Evolutionary conservation across 2,113 vertebrate species (phyloP).

Genomic region (Neopipo cinnamomea): DNA sequence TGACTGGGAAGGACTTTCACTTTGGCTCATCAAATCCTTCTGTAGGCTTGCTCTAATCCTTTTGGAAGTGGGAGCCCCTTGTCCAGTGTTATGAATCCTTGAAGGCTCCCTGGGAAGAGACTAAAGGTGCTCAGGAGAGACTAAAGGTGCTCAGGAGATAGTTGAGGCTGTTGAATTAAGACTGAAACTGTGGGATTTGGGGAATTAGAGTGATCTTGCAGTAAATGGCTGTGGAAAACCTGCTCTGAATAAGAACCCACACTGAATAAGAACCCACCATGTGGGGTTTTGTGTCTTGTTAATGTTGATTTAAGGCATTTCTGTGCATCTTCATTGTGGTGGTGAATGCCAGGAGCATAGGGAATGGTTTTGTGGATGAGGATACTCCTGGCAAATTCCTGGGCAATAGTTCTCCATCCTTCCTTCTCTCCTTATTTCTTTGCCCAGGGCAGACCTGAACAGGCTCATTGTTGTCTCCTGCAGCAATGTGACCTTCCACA

Average conservation of each 20-base stretch:
- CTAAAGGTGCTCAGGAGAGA: not conserved
- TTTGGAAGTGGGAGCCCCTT: not conserved
- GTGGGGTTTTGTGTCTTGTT: not conserved
- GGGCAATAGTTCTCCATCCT: not conserved
- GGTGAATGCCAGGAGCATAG: not conserved
- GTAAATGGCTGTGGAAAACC: not conserved
- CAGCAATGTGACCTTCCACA: not conserved
- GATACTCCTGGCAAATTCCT: not conserved
- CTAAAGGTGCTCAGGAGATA: not conserved
- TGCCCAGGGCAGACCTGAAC: not conserved
- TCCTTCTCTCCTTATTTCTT: not conserved
- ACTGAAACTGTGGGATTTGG: not conserved
- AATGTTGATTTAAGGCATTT: not conserved
- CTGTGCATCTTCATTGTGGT: not conserved
- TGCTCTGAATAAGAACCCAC: not conserved
- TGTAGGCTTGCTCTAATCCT: fast-evolving
- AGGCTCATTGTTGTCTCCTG: not conserved
- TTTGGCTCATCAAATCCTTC: not conserved
- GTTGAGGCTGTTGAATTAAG: not conserved
- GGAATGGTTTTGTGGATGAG: not conserved
- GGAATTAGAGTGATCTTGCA: not conserved
- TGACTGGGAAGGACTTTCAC: not conserved
- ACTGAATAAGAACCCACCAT: too few relatives aligned
- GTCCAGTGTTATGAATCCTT: not conserved
- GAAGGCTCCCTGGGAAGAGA: not conserved